Evolutionary conservation across 2,113 vertebrate species (phyloP).

Genomic region (Misgurnus mizolepis): DNA sequence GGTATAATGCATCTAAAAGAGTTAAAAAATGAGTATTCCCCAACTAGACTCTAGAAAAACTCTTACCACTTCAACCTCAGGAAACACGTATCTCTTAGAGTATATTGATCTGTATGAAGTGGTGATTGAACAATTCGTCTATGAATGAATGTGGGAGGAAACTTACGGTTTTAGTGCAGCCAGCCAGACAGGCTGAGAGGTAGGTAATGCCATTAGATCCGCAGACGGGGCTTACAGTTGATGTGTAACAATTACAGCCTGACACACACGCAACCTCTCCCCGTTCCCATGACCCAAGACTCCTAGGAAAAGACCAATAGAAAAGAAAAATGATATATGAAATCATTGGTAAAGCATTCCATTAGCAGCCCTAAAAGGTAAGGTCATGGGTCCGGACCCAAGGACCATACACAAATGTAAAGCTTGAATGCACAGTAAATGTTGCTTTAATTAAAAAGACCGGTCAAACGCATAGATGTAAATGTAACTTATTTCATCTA

Average conservation of each 20-base stretch:
- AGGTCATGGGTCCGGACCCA: too few species aligned
- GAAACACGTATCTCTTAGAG: neutral
- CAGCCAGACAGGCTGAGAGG: slow-evolving; percentile 95
- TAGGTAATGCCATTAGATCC: slow-evolving; percentile 93
- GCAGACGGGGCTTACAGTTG: slow-evolving; percentile 94
- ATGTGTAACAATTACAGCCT: slow-evolving; percentile 92
- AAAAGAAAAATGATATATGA: neutral
- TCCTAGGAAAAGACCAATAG: slow-evolving; percentile 69
- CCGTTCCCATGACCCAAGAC: slow-evolving; percentile 74
- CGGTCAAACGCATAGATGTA: too few species aligned
- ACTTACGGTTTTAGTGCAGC: slow-evolving; percentile 81
- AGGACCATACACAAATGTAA: too few species aligned
- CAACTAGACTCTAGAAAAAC: neutral
- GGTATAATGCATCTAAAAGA: slow-evolving; percentile 7
- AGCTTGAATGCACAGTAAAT: too few species aligned
- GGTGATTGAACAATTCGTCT: neutral
- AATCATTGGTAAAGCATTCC: neutral
- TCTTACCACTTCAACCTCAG: neutral
- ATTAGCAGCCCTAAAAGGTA: too few species aligned
- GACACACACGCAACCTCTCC: slow-evolving; percentile 86
- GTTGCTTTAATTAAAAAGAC: too few species aligned
- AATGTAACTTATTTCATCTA: too few species aligned
- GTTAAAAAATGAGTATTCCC: neutral
- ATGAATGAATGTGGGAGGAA: neutral
- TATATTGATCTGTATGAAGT: slow-evolving; percentile 18